These are phyloP conservation scores for Patella ulyssiponensis DNA, from an alignment of 2,888 invertebrate species.

Conservation along the genomic window DNA sequence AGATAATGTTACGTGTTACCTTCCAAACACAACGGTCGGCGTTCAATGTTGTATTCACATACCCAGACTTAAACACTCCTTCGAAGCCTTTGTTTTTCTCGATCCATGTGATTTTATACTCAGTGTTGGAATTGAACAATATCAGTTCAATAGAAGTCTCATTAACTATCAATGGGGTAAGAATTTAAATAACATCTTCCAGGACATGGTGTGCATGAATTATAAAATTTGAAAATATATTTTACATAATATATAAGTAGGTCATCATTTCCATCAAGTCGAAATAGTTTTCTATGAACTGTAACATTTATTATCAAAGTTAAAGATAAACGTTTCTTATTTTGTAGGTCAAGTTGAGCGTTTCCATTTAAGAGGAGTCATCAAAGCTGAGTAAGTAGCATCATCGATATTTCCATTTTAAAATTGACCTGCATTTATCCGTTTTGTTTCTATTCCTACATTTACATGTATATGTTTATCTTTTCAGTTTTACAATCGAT, in stretches of 20 bases:
- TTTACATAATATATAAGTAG: too few species aligned
- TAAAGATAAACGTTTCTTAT: background rate
- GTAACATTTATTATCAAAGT: too few species aligned
- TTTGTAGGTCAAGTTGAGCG: constrained; percentile 13
- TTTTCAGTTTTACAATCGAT: constrained; percentile 34
- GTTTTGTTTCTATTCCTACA: too few species aligned
- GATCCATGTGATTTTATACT: constrained; percentile 39
- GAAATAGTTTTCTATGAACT: too few species aligned
- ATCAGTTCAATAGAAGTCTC: constrained; percentile 31
- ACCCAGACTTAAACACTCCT: constrained; percentile 19
- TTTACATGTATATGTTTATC: too few species aligned
- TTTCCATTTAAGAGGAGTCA: constrained; percentile 27
- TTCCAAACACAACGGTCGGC: constrained; percentile 39
- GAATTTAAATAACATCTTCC: constrained; percentile 1
- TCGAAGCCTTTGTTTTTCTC: constrained; percentile 33
- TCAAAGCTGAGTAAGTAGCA: constrained; percentile 35
- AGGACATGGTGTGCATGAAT: too few species aligned
- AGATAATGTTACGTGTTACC: constrained; percentile 34
- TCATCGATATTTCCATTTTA: too few species aligned
- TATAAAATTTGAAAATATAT: too few species aligned
- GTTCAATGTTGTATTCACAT: constrained; percentile 42
- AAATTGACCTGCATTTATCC: too few species aligned
- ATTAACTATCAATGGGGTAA: constrained; percentile 45
- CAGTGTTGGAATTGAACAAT: constrained; percentile 37
- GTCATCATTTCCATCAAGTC: too few species aligned